Conservation (phyloP, 2,888 invertebrate species). For the Alitta virens region DNA sequence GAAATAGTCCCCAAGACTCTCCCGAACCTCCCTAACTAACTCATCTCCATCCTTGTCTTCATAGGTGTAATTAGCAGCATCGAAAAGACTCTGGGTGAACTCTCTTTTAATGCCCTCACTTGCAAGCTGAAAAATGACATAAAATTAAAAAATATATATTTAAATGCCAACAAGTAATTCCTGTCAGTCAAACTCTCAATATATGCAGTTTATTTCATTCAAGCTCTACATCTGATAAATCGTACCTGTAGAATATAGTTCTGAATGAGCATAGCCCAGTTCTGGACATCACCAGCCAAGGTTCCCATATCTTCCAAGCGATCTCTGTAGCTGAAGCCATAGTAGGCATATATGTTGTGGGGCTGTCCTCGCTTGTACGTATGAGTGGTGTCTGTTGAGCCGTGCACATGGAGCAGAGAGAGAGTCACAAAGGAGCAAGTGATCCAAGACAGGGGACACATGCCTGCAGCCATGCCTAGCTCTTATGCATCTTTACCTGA, state of each 20-base stretch:
- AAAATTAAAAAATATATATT: not conserved
- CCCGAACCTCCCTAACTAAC: slow-evolving; percentile 49
- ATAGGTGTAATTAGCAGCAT: slow-evolving; percentile 52
- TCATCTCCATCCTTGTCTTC: slow-evolving; percentile 53
- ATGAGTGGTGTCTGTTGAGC: no score
- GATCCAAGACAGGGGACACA: no score
- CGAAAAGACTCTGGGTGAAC: slow-evolving; percentile 53
- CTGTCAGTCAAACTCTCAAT: not conserved
- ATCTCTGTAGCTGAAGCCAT: not conserved
- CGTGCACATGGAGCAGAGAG: no score
- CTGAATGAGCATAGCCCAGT: slow-evolving; percentile 58
- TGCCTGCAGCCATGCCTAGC: no score
- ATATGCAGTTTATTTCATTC: not conserved
- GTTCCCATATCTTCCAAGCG: slow-evolving; percentile 22
- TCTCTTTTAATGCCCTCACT: slow-evolving; percentile 56
- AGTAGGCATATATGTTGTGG: not conserved
- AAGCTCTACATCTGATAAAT: no score
- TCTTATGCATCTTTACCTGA: no score
- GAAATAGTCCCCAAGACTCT: slow-evolving; percentile 51
- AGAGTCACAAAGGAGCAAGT: no score
- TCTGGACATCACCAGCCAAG: slow-evolving; percentile 56
- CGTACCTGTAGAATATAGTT: slow-evolving; percentile 57
- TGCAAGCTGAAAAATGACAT: slow-evolving; percentile 49
- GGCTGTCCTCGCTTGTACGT: not conserved
- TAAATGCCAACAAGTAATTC: not conserved